Conservation (phyloP, 2,888 invertebrate species). For the Macrophya alboannulata region DNA sequence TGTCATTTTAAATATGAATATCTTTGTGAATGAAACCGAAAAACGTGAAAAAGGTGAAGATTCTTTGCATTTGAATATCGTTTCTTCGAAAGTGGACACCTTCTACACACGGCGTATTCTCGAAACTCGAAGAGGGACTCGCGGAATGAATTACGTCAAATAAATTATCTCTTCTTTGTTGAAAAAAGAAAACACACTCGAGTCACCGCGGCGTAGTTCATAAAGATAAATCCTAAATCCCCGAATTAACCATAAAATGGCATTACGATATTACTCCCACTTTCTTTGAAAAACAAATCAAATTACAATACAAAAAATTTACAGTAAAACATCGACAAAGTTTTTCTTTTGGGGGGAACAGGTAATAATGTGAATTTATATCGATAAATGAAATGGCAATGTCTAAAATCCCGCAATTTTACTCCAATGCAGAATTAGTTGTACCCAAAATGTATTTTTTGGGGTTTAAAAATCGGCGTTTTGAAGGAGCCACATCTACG, state of each 20-base stretch:
- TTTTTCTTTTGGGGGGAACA: too few relatives aligned
- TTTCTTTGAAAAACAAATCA: too few relatives aligned
- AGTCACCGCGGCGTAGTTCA: slow-evolving; percentile 3
- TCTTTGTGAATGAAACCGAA: background rate
- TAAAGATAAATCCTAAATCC: background rate
- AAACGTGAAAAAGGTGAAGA: background rate
- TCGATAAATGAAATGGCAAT: background rate
- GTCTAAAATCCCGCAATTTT: background rate
- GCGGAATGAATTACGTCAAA: background rate
- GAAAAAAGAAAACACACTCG: background rate
- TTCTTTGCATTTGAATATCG: background rate
- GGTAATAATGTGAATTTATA: too few relatives aligned
- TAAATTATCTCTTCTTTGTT: slow-evolving; percentile 13
- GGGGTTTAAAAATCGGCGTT: background rate
- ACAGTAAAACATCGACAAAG: background rate
- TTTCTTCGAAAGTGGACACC: background rate
- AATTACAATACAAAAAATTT: background rate
- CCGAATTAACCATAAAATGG: background rate
- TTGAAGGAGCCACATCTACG: background rate
- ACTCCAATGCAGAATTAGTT: background rate
- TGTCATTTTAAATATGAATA: too few relatives aligned
- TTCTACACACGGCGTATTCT: background rate
- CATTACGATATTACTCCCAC: background rate
- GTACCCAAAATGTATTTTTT: background rate
- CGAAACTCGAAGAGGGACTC: background rate